Evolutionary conservation across 2,888 invertebrate genomes (phyloP).

Genomic region (Panopea generosa): DNA sequence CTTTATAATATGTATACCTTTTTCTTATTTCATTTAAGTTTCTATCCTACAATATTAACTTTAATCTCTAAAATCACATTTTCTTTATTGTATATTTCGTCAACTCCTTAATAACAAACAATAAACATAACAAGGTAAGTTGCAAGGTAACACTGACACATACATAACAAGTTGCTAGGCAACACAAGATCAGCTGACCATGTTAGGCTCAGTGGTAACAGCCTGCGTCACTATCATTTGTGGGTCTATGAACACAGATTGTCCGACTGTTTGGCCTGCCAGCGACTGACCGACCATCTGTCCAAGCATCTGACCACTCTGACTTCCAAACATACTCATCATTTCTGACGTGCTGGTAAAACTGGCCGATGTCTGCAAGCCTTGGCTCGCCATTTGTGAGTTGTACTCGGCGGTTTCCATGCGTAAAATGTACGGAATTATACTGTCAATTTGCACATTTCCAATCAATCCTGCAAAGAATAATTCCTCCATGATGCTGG

Average conservation of each 20-base stretch:
- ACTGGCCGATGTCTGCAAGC: conserved; percentile 47
- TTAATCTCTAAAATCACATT: no score
- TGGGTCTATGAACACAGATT: conserved; percentile 50
- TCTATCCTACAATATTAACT: no score
- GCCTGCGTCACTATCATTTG: conserved; percentile 53
- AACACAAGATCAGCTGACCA: conserved; percentile 12
- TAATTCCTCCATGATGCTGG: conserved; percentile 97
- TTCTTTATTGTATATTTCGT: no score
- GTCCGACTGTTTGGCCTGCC: conserved; percentile 24
- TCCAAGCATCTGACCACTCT: conserved; percentile 11
- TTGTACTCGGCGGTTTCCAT: conserved; percentile 86
- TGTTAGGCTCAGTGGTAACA: conserved; percentile 18
- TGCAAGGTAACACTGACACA: no score
- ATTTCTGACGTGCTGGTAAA: conserved; percentile 13
- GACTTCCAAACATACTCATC: conserved; percentile 12
- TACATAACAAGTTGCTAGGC: no score
- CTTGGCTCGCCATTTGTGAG: conserved; percentile 80
- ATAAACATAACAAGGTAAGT: no score
- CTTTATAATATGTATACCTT: no score
- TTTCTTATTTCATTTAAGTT: no score
- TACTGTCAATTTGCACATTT: conserved; percentile 97
- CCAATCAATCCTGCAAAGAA: conserved; percentile 97
- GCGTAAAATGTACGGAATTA: conserved; percentile 95
- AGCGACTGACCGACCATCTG: not conserved
- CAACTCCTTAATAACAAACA: no score